Base-by-base conservation (phyloP, 2,113 vertebrate genomes). In the Phoxinus phoxinus region DNA sequence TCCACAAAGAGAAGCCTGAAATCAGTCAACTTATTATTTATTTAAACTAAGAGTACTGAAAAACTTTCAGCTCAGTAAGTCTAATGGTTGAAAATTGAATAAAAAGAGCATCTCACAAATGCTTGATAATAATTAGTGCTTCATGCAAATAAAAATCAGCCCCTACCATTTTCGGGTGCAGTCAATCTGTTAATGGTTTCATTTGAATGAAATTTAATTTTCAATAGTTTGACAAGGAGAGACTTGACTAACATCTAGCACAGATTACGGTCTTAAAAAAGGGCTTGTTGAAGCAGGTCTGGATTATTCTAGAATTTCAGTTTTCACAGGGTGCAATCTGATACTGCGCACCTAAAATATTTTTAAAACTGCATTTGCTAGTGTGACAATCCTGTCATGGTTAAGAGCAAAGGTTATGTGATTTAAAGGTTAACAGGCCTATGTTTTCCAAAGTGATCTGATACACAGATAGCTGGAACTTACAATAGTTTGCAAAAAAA, bases 241-340 rank as follows among this genome's bases (percentile, higher is more conserved):
- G 17, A 67, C 4, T 48, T 81, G 81, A 71, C 30, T n/a, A 63
- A 44, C 0, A 37, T 81, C 58, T 27, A 25, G 23, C 6, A 65
- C 9, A 30, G 19, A n/a, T 9, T 79, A 51, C 30, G 46, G 53
- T 56, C 53, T 56, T 23, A 56, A 56, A 76, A 46, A 30, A 3
- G 46, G n/a, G 23, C 67, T 67, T 83, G 67, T 83, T 83, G 67
- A 83, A 72, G 67, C 81, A 83, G 65, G 81, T 41, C 67, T 72
- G 67, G 65, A 83, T 83, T 83, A 83, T 83, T 83, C 67, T 83
- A 56, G 32, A 72, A 72, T 83, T 83, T 83, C 67, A 72, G 63
- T 83, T 32, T n/a, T 71, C 7, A 53, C 19, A 19, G 41, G 17
- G 6, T 69, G 80, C 41, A 71, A 82, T 71, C 61, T 71, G 80